Evolutionary conservation across 1,140 invertebrate species (phyloP), one percentile per base, ranked within the genome.

Genomic region (Pseudomyrmex flavicornis): DNA sequence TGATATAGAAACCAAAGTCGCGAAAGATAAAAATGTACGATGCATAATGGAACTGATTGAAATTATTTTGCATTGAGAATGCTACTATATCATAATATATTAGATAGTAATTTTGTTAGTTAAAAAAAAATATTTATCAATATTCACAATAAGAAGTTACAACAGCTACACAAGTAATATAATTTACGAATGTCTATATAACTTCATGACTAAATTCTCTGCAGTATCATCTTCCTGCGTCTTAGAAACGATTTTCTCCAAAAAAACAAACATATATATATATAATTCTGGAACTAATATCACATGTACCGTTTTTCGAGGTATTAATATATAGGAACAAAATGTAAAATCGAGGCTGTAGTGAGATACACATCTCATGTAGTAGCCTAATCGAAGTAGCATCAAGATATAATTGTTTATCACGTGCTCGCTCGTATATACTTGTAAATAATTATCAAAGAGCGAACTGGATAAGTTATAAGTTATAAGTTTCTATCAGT

Each of bases 371-470:
- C 46, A 13, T 79, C 22, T 54, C 20, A 54, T 52, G 8, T 44
- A 44, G 8, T 59, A 70, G 65, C 22, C 35, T 48, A 58, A 69
- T 65, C 26, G 50, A 79, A 59, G 12, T 52, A 70, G 65, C 35
- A 22, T 56, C 46, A 46, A 68, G 50, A 5, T 52, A 2, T 22
- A 70, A 69, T 59, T 20, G 2, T 56, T 12, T 7, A 56, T 61
- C 9, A 26, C 22, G 13, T 22, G 10, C 59, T 48, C 22, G 7
- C 50, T n/a, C 15, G 44, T 48, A 17, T 48, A 17, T 70, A 56
- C 69, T 69, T 79, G 66, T 80, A 80, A 59, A 80, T 80, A 80
- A 61, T 70, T 80, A 17, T 59, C 8, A 15, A 59, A 3, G 35
- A 46, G n/a, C 58, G 4, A 46, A 46, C 35, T 7, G 35, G 7